A percentile compares a stretch with the other conserved stretches of the same genome.
Conservation (phyloP, 2,797 vertebrate genomes). For the Champsocephalus gunnari region DNA sequence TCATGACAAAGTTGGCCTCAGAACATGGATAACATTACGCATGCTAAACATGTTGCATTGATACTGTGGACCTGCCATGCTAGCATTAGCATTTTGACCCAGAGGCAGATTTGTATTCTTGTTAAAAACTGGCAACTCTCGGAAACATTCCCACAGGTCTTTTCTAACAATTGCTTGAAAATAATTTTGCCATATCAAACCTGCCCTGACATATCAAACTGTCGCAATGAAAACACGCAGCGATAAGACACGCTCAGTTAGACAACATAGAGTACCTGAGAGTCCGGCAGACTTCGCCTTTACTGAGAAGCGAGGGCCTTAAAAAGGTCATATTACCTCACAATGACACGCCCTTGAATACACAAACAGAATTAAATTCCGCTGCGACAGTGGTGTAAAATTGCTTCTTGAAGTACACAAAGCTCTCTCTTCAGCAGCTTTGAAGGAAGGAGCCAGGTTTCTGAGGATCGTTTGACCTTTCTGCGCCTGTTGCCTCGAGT, state of each 20-base stretch:
- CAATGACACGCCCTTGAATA: constrained; percentile 10
- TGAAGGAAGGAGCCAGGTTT: neutral
- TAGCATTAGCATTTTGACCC: neutral
- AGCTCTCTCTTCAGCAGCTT: neutral
- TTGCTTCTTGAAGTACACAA: constrained; percentile 18
- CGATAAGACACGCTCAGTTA: constrained; percentile 15
- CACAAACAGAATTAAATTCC: constrained; percentile 55
- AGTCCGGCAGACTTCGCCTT: too few species aligned
- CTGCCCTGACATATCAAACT: constrained; percentile 29
- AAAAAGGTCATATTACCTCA: constrained; percentile 33
- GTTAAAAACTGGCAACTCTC: constrained; percentile 7
- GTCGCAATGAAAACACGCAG: constrained; percentile 5
- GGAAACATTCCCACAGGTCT: too few species aligned
- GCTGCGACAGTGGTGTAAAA: constrained; percentile 26
- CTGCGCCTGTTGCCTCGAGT: constrained; percentile 32
- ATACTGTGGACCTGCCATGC: neutral
- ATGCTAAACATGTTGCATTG: neutral
- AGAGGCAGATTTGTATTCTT: neutral
- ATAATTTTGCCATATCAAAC: constrained; percentile 5
- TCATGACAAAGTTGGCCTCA: neutral
- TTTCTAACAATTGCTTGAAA: constrained; percentile 1
- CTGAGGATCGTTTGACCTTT: constrained; percentile 53
- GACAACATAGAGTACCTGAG: neutral
- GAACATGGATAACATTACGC: neutral
- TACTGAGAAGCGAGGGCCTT: neutral